Percentiles rank a stretch among this genome's conserved stretches.
These are phyloP conservation scores for Lasaia peninsularis DNA, from an alignment of 1,140 invertebrate genomes.

Conservation along the genomic window DNA sequence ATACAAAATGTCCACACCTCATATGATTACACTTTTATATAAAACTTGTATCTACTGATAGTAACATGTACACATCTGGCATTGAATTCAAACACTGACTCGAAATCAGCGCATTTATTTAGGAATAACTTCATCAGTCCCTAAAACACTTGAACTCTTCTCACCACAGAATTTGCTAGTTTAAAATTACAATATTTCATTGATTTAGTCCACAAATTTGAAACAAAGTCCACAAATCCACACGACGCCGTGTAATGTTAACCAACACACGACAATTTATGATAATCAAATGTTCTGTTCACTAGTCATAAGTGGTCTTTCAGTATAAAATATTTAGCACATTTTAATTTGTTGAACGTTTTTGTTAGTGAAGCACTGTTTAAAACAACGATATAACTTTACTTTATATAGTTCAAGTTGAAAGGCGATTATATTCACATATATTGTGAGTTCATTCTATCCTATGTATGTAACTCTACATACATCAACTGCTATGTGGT, in stretches of 20 bases:
- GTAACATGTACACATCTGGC: slow-evolving; percentile 42
- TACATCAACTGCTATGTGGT: slow-evolving; percentile 56
- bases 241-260: slow-evolving; percentile 47
- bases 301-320: slow-evolving; percentile 71
- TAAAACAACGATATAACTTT: slow-evolving; percentile 70
- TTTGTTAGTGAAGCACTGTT: slow-evolving; percentile 71
- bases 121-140: slow-evolving; percentile 47
- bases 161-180: slow-evolving; percentile 71
- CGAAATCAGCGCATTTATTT: slow-evolving; percentile 38
- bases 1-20: slow-evolving; percentile 69
- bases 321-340: slow-evolving; percentile 75
- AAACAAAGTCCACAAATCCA: slow-evolving; percentile 72
- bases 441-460: slow-evolving; percentile 45
- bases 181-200: slow-evolving; percentile 72
- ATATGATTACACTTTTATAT: slow-evolving; percentile 63
- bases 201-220: slow-evolving; percentile 74
- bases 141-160: slow-evolving; percentile 64
- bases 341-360: slow-evolving; percentile 75
- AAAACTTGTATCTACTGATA: slow-evolving; percentile 63
- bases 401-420: slow-evolving; percentile 64
- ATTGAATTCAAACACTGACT: slow-evolving; percentile 47
- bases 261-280: slow-evolving; percentile 50
- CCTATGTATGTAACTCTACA: slow-evolving; percentile 46
- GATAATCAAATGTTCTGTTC: slow-evolving; percentile 66
- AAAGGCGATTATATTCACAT: slow-evolving; percentile 37